These are phyloP conservation scores for Porphyrio hochstetteri DNA, from an alignment of 2,113 vertebrate genomes.

Conservation along the genomic window DNA sequence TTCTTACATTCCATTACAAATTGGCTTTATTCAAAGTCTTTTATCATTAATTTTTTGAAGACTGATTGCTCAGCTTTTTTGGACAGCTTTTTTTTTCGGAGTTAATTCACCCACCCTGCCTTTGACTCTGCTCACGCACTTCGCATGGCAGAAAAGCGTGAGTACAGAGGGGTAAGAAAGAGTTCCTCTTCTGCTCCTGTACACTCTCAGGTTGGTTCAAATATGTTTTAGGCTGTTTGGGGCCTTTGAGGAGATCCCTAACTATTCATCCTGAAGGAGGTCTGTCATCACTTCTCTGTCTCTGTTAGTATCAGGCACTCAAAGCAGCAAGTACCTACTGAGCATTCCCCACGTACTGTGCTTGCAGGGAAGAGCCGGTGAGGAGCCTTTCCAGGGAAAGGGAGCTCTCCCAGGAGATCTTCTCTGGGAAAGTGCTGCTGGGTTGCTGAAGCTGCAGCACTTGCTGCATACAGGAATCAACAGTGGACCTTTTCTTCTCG, in stretches of 20 bases:
- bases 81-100: constrained; percentile 29
- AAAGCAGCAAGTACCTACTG: neutral
- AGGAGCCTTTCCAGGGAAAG: neutral
- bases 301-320: neutral
- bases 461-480: rapidly evolving
- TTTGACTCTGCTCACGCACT: neutral
- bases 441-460: neutral
- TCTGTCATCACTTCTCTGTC: neutral
- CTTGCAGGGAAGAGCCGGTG: neutral
- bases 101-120: neutral
- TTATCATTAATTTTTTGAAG: constrained; percentile 63
- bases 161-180: neutral
- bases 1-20: constrained; percentile 62
- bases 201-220: neutral
- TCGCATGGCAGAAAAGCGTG: neutral
- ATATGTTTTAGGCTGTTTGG: neutral
- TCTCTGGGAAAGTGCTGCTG: neutral
- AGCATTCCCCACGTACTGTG: neutral
- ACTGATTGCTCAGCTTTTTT: constrained; percentile 59
- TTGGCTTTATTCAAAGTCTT: constrained; percentile 59
- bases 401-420: neutral
- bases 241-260: neutral
- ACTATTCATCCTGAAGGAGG: neutral
- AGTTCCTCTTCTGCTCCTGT: neutral
- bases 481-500: neutral